A percentile compares a stretch with the other conserved stretches of the same genome.
phyloP scores from a whole-genome alignment of 2,113 vertebrate species.

The Ranitomeya imitator region DNA sequence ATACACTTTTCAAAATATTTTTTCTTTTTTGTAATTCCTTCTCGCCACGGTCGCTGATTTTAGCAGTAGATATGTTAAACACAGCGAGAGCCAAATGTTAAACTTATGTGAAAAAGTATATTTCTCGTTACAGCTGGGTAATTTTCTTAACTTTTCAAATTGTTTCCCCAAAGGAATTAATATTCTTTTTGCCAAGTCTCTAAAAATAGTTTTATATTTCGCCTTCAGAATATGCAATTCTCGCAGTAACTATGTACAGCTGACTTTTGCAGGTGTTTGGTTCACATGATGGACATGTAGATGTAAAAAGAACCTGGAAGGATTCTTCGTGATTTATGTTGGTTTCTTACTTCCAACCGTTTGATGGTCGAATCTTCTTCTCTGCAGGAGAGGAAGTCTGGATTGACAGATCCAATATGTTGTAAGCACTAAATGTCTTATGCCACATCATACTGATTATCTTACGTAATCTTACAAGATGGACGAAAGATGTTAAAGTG shows the following conservation, averaged over 20 bases:
- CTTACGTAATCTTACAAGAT: background rate
- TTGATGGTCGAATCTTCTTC: background rate
- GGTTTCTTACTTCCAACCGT: background rate
- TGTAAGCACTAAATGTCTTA: background rate
- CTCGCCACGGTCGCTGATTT: background rate
- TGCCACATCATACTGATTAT: background rate
- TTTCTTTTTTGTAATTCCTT: background rate
- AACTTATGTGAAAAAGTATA: slow-evolving; percentile 13
- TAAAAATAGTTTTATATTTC: background rate
- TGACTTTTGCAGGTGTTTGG: slow-evolving; percentile 42
- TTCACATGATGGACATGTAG: background rate
- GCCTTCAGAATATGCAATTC: slow-evolving; percentile 18
- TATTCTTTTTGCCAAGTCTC: slow-evolving; percentile 23
- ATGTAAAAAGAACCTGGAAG: background rate
- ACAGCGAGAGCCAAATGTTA: slow-evolving; percentile 4
- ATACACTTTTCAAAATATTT: background rate
- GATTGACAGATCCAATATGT: background rate
- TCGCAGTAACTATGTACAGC: slow-evolving; percentile 30
- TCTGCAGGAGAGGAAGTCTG: background rate
- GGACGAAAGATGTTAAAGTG: background rate
- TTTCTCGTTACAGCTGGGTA: slow-evolving; percentile 33
- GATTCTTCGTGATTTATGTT: background rate
- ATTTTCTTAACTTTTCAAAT: slow-evolving; percentile 15
- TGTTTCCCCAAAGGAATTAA: slow-evolving; percentile 11
- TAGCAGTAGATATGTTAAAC: slow-evolving; percentile 2